Evolutionary conservation across 2,797 vertebrate genomes (phyloP).

Genomic region (Girardinus metallicus): DNA sequence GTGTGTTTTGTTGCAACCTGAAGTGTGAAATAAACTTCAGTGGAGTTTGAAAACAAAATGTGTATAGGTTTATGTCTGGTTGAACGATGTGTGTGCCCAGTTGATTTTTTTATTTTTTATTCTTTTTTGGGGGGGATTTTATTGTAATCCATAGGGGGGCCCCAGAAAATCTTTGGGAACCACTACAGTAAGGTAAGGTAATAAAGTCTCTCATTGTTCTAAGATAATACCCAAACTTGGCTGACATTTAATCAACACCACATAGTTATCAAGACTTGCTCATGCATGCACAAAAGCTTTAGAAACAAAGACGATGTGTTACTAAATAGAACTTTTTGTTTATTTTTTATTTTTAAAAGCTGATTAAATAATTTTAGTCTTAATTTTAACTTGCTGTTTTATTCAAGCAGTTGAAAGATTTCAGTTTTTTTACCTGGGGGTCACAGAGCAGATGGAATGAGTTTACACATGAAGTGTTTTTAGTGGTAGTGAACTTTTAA

Average conservation of each 20-base stretch:
- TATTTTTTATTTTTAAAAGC: too few species aligned
- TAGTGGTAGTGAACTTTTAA: not conserved
- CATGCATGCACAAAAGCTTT: not conserved
- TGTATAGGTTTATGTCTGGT: too few species aligned
- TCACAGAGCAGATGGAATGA: not conserved
- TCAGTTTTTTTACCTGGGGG: not conserved
- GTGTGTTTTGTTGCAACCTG: too few species aligned
- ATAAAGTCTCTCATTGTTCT: not conserved
- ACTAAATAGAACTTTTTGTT: not conserved
- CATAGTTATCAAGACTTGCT: too few species aligned
- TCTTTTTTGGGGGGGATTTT: too few species aligned
- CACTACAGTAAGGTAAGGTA: constrained; percentile 3
- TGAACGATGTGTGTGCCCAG: too few species aligned
- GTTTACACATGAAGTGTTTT: not conserved
- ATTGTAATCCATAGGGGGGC: too few species aligned
- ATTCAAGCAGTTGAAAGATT: not conserved
- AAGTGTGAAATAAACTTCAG: too few species aligned
- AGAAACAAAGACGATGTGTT: not conserved
- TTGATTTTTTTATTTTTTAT: too few species aligned
- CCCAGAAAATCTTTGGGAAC: too few species aligned
- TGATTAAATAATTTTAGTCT: not conserved
- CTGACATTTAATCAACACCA: not conserved
- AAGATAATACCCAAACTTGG: not conserved
- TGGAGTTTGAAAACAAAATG: too few species aligned
- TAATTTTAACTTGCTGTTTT: not conserved